Evolutionary conservation across 2,888 invertebrate genomes (phyloP).

Genomic region (Lasiommata megera): DNA sequence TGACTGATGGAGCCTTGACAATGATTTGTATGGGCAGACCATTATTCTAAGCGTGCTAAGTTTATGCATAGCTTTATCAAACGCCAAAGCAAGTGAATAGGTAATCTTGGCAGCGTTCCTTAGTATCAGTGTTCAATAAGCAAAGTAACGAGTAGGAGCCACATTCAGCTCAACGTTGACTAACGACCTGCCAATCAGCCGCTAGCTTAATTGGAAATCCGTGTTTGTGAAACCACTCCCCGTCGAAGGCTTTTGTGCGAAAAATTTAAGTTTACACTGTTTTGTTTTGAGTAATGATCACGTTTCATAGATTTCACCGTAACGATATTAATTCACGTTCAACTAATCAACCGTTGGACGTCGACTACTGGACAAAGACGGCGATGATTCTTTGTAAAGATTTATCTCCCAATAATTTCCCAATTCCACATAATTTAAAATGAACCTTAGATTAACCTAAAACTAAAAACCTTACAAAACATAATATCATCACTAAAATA

Average conservation of each 20-base stretch:
- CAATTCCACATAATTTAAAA: no score
- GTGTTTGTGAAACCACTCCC: slow-evolving; percentile 55
- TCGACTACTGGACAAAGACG: no score
- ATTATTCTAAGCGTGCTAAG: no score
- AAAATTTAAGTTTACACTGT: slow-evolving; percentile 65
- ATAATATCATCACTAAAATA: no score
- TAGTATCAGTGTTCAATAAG: slow-evolving; percentile 34
- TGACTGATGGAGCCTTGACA: no score
- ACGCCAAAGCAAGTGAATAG: slow-evolving; percentile 8
- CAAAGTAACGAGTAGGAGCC: slow-evolving; percentile 42
- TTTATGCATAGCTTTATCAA: slow-evolving; percentile 11
- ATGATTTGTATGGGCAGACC: no score
- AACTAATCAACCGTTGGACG: no score
- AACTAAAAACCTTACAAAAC: no score
- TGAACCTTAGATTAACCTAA: no score
- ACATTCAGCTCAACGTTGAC: slow-evolving; percentile 73
- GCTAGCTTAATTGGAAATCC: slow-evolving; percentile 66
- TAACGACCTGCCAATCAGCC: slow-evolving; percentile 81
- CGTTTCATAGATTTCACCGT: neutral
- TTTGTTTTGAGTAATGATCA: slow-evolving; percentile 16
- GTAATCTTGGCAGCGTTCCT: slow-evolving; percentile 13
- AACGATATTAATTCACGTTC: no score
- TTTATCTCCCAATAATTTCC: no score
- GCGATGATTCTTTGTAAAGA: no score
- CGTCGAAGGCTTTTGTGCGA: slow-evolving; percentile 68